Evolutionary conservation across 2,888 invertebrate genomes (phyloP).

Genomic region (Torymus auratus): DNA sequence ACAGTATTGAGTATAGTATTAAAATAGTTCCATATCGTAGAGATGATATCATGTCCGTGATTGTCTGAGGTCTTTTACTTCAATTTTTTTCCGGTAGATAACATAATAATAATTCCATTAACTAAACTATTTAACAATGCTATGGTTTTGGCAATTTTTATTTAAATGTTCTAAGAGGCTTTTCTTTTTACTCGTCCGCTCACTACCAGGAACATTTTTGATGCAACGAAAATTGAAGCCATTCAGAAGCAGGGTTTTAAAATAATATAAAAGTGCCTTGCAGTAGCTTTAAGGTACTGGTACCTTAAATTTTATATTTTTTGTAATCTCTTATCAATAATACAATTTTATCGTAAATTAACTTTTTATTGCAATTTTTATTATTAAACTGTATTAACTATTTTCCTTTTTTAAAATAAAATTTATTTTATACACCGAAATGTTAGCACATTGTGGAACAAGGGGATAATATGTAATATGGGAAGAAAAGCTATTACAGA

Average conservation of each 20-base stretch:
- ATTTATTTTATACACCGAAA: too few species aligned
- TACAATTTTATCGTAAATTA: neutral
- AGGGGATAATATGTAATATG: too few species aligned
- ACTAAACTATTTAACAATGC: neutral
- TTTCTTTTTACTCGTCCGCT: slow-evolving; percentile 1
- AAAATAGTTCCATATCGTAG: too few species aligned
- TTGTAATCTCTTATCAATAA: neutral
- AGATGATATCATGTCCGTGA: too few species aligned
- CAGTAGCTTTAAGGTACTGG: slow-evolving; percentile 11
- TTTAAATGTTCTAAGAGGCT: slow-evolving; percentile 14
- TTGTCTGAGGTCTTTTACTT: too few species aligned
- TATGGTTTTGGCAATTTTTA: neutral
- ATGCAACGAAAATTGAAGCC: slow-evolving; percentile 42
- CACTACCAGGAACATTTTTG: slow-evolving; percentile 24
- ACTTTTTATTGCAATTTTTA: too few species aligned
- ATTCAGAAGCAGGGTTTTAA: slow-evolving; percentile 43
- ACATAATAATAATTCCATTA: neutral
- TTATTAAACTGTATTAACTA: too few species aligned
- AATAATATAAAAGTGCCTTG: slow-evolving; percentile 18
- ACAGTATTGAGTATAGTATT: too few species aligned
- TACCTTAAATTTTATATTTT: neutral
- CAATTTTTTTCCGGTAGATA: too few species aligned
- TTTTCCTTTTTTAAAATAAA: too few species aligned
- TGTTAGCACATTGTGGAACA: too few species aligned
- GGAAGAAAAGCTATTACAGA: too few species aligned